Base-by-base conservation (phyloP, 2,888 invertebrate species). In the Aleiodes testaceus region DNA sequence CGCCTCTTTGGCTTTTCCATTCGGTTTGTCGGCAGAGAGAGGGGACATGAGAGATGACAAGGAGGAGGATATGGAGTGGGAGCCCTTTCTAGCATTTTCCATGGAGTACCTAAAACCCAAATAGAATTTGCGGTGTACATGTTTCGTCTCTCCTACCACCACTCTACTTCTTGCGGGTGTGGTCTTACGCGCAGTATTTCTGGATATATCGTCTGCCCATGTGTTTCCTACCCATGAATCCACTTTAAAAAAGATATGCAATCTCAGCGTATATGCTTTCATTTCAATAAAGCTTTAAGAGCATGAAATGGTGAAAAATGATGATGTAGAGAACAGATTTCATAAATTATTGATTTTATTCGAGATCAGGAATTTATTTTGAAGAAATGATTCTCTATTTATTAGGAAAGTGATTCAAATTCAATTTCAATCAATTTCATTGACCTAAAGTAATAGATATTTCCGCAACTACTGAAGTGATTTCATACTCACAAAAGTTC, bases 41-140 rank as follows among this genome's bases (percentile, higher is more conserved):
- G 49, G 45, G 22, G 30, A 26, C 11, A n/a, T 59, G 26, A 59
- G 53, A 45, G 67, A 45, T 59, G 30, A 18, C 12, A 16, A n/a
- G 36, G 36, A 36, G 36, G 36, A 11, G 36, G 7, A 30, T 26
- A 5, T 26, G 26, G 26, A 11, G 65, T 65, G 47, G 18, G 67
- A 45, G 45, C 20, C 22, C 30, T 42, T 79, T 47, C 6, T 69
- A 74, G 78, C 77, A 78, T 82, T 84, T 81, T 79, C 80, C 80
- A 78, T 80, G 77, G 75, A 74, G 53, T 20, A 66, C 30, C 26
- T 45, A 63, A 45, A 63, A 63, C 45, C 80, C 81, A 84, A 84
- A 84, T 83, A 84, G 83, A 84, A 84, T 84, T 83, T 83, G 84
- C 76, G 83, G 84, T 81, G 68, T 68, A 55, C 59, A 55, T 47